Evolutionary conservation across 2,888 invertebrate species (phyloP), one percentile per base, ranked within the genome.

Genomic region (Lutraria lutraria): DNA sequence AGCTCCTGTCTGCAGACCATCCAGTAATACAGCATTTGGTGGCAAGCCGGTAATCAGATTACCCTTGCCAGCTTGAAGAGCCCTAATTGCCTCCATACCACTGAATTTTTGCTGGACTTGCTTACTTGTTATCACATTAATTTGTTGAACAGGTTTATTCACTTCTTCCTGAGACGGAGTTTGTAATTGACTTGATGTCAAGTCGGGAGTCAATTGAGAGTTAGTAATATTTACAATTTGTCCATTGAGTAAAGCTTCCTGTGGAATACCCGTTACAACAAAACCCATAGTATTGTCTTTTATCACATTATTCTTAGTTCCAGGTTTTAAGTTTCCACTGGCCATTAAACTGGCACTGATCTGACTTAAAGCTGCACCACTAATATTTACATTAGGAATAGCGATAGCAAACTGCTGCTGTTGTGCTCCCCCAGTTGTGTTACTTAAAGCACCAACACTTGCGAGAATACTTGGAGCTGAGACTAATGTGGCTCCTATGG

Each of bases 221-320:
- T 91, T 93, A 13, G 94, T 92, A 34, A 95, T 94, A 89, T 95
- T 95, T 25, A 95, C 92, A 89, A 93, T 94, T 92, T 95, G 95
- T 25, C 96, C 96, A 86, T 95, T 95, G 72, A 95, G 91, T 79
- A 94, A 83, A 25, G 94, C 93, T 82, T 93, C 93, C 60, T 93
- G 93, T 84, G 95, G 94, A 25, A 95, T 92, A 21, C 94, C 94
- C 13, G 95, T 94, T 72, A 95, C 94, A 63, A 95, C 90, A 86
- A 95, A 91, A 81, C 94, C 93, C 82, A 93, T 89, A 15, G 85
- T 85, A 31, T 76, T 76, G 88, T 95, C 95, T 84, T 94, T 91
- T 43, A 94, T 91, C 84, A 93, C 92, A 90, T 93, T 94, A 84
- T 95, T 95, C 89, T 95, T 95, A 60, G n/a, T 79, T 43, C 88